These are phyloP conservation scores for Manis pentadactyla DNA, from an alignment of 2,797 vertebrate species.

Conservation along the genomic window DNA sequence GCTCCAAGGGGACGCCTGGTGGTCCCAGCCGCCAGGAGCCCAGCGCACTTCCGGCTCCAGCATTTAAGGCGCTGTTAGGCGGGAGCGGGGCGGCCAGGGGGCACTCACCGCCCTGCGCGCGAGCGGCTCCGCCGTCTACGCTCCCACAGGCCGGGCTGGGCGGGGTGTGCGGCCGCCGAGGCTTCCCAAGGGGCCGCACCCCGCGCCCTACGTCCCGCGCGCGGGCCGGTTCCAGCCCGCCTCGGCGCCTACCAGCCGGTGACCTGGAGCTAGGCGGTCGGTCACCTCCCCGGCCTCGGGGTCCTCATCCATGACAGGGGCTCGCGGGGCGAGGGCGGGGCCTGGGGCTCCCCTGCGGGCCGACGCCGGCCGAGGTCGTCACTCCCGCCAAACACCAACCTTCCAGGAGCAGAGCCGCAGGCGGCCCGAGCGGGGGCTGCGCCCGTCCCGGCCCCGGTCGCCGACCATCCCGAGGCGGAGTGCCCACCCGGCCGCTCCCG, in stretches of 20 bases:
- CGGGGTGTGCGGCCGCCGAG: too few relatives aligned
- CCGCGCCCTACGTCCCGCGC: too few relatives aligned
- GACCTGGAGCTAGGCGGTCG: background rate
- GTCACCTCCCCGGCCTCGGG: background rate
- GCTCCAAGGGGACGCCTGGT: too few relatives aligned
- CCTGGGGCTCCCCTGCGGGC: background rate
- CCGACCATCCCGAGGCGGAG: background rate
- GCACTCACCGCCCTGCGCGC: too few relatives aligned
- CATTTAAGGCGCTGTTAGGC: too few relatives aligned
- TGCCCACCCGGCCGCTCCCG: background rate
- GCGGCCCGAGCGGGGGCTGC: background rate
- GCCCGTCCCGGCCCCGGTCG: accelerated
- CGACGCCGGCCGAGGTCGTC: too few relatives aligned
- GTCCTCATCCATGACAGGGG: background rate
- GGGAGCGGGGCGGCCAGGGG: too few relatives aligned
- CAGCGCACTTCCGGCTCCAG: too few relatives aligned
- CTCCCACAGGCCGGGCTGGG: too few relatives aligned
- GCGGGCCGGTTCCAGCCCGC: background rate
- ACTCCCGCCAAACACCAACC: background rate
- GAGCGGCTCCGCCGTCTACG: too few relatives aligned
- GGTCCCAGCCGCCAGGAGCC: too few relatives aligned
- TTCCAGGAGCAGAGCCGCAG: background rate
- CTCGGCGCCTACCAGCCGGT: background rate
- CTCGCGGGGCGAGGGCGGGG: background rate
- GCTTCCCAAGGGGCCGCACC: too few relatives aligned